Evolutionary conservation across 1,140 invertebrate species (phyloP), one percentile per base, ranked within the genome.

Genomic region (Neodiprion lecontei): DNA sequence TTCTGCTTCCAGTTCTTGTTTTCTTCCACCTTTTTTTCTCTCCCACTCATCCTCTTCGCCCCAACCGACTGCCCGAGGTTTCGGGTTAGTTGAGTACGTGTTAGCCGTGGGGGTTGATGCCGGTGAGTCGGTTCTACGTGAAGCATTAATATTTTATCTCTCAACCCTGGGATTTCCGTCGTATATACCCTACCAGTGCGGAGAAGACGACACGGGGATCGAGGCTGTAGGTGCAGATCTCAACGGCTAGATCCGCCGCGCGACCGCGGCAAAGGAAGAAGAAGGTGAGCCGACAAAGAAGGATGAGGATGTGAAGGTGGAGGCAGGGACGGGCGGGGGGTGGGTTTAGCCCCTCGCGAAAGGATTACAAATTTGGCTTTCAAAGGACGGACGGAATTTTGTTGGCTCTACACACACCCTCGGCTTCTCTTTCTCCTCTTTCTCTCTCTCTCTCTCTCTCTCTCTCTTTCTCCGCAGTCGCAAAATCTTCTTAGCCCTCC

Each of bases 1-100:
- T 40, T 2, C 28, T 40, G 28, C 73, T 72, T 75, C 76, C 76
- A 77, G 73, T 77, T 73, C 75, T 76, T 67, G 23, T 69, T 47
- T 65, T 49, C 69, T 67, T 17, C 66, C 28, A 17, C 72, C 49
- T 47, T 47, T 70, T 17, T 76, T 68, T 66, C 74, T 69, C 73
- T 70, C 48, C 61, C 40, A 72, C 71, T 75, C n/a, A 8, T 10
- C 23, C 68, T 69, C 68, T 66, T 28, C 53, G 53, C 53, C 5
- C 28, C 61, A 69, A 7, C 23, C 68, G 14, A 23, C 14, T 11
- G 21, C 67, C 48, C 70, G 72, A 21, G 47, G 21, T 66, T 10
- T 9, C 5, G 28, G 11, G 17, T 61, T 61, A 14, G 53, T 47
- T 10, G 48, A 71, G 48, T 48, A 71, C 70, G 40, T 50, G 40